phyloP scores from a whole-genome alignment of 2,888 invertebrate genomes.

The Tipula vernalis region DNA sequence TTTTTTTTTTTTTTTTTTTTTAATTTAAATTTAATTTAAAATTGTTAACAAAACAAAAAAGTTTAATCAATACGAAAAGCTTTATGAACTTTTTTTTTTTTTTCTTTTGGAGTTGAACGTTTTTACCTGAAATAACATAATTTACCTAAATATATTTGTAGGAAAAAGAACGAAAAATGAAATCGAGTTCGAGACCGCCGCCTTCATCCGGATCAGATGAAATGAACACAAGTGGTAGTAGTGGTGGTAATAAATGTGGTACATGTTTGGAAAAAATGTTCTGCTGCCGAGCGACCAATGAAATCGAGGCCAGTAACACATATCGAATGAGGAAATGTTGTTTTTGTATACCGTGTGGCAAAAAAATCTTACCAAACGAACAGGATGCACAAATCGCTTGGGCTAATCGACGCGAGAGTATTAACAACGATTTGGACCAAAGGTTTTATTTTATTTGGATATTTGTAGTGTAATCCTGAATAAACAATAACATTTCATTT shows the following conservation, averaged over 20 bases:
- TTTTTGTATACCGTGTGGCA: slow-evolving; percentile 31
- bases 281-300: slow-evolving; percentile 34
- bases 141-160: background rate
- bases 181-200: slow-evolving; percentile 9
- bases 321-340: slow-evolving; percentile 30
- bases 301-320: slow-evolving; percentile 30
- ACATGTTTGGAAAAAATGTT: slow-evolving; percentile 32
- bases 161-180: slow-evolving; percentile 15
- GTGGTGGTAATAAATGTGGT: slow-evolving; percentile 24
- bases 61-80: slow-evolving; percentile 9
- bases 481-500: too few relatives aligned
- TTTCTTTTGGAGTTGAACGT: background rate
- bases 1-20: background rate
- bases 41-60: background rate
- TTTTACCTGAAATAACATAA: background rate
- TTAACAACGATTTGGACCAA: slow-evolving; percentile 25
- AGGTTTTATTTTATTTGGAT: background rate
- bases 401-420: slow-evolving; percentile 42
- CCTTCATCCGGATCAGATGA: slow-evolving; percentile 18
- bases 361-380: slow-evolving; percentile 17
- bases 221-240: slow-evolving; percentile 18
- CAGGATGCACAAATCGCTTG: slow-evolving; percentile 26
- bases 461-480: background rate
- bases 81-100: background rate
- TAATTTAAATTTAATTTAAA: slow-evolving; percentile 9